Evolutionary conservation across 2,888 invertebrate species (phyloP), one percentile per base, ranked within the genome.

Genomic region (Orthonychiurus folsomi): DNA sequence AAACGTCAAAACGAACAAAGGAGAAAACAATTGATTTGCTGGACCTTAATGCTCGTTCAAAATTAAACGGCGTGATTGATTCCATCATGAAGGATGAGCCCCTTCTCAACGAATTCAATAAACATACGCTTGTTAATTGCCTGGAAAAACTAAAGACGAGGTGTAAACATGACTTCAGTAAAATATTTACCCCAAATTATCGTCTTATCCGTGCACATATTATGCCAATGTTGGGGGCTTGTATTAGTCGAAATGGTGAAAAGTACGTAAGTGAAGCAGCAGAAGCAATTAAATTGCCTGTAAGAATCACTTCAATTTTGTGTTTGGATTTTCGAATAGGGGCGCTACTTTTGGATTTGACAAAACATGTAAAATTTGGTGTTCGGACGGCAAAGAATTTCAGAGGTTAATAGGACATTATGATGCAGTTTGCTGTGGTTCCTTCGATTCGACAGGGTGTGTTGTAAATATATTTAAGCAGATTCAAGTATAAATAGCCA

Each of bases 331-430:
- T n/a, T n/a, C 53, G 9, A 58, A 3, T 24, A 88, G 87, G 75
- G 89, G 88, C 76, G 78, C 89, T 66, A 86, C 89, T 1, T 89
- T 88, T 69, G 89, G 89, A 77, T 90, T 89, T 76, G 90, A 90
- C 76, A 81, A 89, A 69, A 89, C 89, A 21, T 89, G 89, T 77
- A 87, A 87, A 76, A 80, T 90, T 61, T 88, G 89, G 85, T 82
- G 86, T 76, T 85, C 87, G 66, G 83, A 84, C 15, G 88, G 87
- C 52, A 80, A 79, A 65, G 86, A 88, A 76, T 77, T 86, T 73
- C 81, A 82, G 74, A 83, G 85, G 3, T 80, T 90, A 48, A 78
- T 82, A 37, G 88, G 88, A 21, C 90, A 90, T 73, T 84, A 85
- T 72, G 89, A 89, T 78, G 88, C 88, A 60, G 89, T 90, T 12